phyloP scores from a whole-genome alignment of 2,888 invertebrate species.

The Scaptomyza flava region DNA sequence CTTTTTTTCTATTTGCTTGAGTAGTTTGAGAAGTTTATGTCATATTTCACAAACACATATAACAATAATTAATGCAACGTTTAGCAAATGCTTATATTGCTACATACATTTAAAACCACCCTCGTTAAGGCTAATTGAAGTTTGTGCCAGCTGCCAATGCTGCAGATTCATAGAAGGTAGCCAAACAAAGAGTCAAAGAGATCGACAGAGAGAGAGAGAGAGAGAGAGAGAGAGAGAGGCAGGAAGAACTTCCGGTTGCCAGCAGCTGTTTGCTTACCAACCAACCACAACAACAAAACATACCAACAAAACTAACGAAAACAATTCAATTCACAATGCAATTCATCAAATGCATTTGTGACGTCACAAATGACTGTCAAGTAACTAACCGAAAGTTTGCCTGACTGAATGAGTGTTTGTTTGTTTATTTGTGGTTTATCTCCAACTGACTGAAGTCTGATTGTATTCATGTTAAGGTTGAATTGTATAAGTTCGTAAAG shows the following conservation, averaged over 20 bases:
- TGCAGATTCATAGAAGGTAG: conserved; percentile 41
- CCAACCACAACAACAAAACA: conserved; percentile 16
- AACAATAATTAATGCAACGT: too few relatives aligned
- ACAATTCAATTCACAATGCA: conserved; percentile 53
- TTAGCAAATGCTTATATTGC: too few relatives aligned
- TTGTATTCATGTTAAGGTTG: conserved; percentile 72
- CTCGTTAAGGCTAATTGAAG: conserved; percentile 48
- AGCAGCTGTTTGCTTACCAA: conserved; percentile 36
- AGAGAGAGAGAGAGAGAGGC: neutral
- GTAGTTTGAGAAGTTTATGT: too few relatives aligned
- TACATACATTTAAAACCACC: conserved; percentile 19
- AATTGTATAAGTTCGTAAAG: conserved; percentile 46
- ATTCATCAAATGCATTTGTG: conserved; percentile 49
- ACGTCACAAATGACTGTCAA: conserved; percentile 40
- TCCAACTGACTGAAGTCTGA: conserved; percentile 10
- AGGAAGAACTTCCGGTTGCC: conserved; percentile 50
- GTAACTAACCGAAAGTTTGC: conserved; percentile 12
- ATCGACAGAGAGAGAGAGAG: conserved; percentile 1
- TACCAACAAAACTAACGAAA: conserved; percentile 26
- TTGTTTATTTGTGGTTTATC: conserved; percentile 13
- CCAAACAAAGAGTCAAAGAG: conserved; percentile 25
- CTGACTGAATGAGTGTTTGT: conserved; percentile 1
- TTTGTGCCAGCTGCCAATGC: conserved; percentile 46
- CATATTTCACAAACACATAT: too few relatives aligned
- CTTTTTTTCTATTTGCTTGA: too few relatives aligned